phyloP scores from a whole-genome alignment of 2,888 invertebrate species.

The Torymus texanus region DNA sequence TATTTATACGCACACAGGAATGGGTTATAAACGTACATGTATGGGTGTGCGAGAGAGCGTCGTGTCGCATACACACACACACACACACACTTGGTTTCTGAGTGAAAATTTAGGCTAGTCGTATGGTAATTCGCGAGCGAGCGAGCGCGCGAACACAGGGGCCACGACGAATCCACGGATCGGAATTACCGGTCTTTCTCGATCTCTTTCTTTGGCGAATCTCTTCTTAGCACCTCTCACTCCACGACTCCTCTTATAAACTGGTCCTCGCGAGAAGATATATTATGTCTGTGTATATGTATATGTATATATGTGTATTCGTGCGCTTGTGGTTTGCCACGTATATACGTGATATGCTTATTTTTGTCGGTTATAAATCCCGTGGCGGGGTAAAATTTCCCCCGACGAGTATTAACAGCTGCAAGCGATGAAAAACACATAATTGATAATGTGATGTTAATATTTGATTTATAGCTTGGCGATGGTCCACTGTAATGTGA shows the following conservation, averaged over 20 bases:
- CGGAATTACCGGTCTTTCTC: slow-evolving; percentile 14
- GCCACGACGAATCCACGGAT: neutral
- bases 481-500: too few relatives aligned
- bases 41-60: slow-evolving; percentile 48
- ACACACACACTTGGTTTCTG: slow-evolving; percentile 52
- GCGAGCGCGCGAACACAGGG: neutral
- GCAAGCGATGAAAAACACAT: too few relatives aligned
- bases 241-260: neutral
- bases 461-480: too few relatives aligned
- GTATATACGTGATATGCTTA: too few relatives aligned
- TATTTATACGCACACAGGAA: slow-evolving; percentile 69
- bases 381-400: too few relatives aligned
- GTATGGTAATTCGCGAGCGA: slow-evolving; percentile 64
- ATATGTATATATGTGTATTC: too few relatives aligned
- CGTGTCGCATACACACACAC: neutral
- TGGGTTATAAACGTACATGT: slow-evolving; percentile 64
- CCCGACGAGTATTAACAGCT: too few relatives aligned
- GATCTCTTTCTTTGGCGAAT: neutral
- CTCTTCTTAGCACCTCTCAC: neutral
- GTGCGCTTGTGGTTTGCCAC: too few relatives aligned
- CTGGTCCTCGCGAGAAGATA: too few relatives aligned
- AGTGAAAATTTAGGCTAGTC: slow-evolving; percentile 71
- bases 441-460: too few relatives aligned
- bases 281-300: too few relatives aligned
- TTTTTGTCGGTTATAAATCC: too few relatives aligned